Evolutionary conservation across 2,888 invertebrate genomes (phyloP), one percentile per base, ranked within the genome.

Genomic region (Aporophyla nigra): DNA sequence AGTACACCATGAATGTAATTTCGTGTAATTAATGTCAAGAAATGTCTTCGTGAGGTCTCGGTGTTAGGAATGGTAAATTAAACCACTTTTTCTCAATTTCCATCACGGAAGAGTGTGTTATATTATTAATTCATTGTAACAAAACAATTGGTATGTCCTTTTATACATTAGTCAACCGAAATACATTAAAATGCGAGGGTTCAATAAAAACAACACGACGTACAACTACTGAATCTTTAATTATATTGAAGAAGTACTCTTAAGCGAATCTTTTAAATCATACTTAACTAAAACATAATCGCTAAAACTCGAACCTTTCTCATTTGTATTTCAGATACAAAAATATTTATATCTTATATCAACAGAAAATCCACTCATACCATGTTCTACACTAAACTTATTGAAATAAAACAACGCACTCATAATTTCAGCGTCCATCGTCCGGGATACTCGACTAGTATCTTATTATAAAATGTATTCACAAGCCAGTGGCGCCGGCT

Each of bases 221-320:
- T 90, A 91, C 82, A 95, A 94, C 95, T 95, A 95, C 95, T 93
- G 94, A 94, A 95, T 94, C 93, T 95, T 96, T 95, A 94, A 95
- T 96, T 93, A 94, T 93, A 93, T 96, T 94, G 95, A 96, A 96
- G 95, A 95, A 95, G 93, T 95, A 95, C 93, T 95, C 94, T 95
- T 96, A 96, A 95, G 96, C 95, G 89, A 86, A 93, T 93, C 88
- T 94, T 94, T 94, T 93, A 93, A 89, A 91, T 93, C 93, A 93
- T 93, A 92, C 94, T 93, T 95, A 95, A 94, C 92, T 95, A 94
- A 93, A 93, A 94, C 93, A 92, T 95, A 94, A 95, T 94, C 91
- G 91, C 94, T 95, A 94, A 93, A 93, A 93, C 91, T 93, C 90
- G 93, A 93, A 93, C 90, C 54, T 90, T 91, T 91, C 92, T 90